These are phyloP conservation scores for Falco rusticolus DNA, from an alignment of 2,797 vertebrate genomes.

Conservation along the genomic window DNA sequence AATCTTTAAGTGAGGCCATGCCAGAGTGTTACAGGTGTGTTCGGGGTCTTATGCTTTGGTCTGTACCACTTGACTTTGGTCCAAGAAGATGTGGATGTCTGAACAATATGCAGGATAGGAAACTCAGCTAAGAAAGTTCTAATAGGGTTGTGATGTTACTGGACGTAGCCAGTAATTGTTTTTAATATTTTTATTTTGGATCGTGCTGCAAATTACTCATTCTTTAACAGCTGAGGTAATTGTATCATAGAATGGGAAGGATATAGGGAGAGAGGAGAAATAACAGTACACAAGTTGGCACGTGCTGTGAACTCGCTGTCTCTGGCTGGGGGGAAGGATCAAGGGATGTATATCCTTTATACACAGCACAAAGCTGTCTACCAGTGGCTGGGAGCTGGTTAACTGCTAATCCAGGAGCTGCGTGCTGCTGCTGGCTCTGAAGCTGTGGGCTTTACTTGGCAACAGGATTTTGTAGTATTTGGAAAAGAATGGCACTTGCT, in stretches of 20 bases:
- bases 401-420: conserved; percentile 5
- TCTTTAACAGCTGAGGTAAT: not conserved
- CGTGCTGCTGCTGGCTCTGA: not conserved
- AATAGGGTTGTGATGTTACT: not conserved
- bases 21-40: not conserved
- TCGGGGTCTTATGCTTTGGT: not conserved
- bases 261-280: not conserved
- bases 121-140: not conserved
- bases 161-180: not conserved
- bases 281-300: not conserved
- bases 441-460: conserved; percentile 34
- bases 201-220: not conserved
- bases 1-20: not conserved
- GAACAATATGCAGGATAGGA: not conserved
- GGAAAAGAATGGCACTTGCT: not conserved
- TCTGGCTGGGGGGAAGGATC: not conserved
- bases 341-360: not conserved
- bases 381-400: conserved; percentile 1
- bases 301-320: not conserved
- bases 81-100: not conserved
- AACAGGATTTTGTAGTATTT: conserved; percentile 12
- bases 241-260: not conserved
- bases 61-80: not conserved
- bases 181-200: not conserved
- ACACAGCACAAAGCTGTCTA: not conserved